These are phyloP conservation scores for Ceratosolen solmsi DNA, from an alignment of 1,140 invertebrate genomes.

Conservation along the genomic window DNA sequence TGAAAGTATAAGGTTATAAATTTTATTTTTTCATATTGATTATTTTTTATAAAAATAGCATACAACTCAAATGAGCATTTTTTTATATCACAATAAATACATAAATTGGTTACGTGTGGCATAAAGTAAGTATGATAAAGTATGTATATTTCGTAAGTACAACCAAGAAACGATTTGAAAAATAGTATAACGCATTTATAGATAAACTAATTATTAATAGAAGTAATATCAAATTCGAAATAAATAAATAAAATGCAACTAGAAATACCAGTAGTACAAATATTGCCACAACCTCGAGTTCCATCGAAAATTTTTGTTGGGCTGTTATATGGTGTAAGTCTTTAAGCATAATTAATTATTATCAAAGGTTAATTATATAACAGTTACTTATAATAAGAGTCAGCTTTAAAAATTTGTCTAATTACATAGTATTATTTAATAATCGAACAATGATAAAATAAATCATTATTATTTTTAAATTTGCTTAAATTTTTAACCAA, in stretches of 20 bases:
- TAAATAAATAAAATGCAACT: background rate
- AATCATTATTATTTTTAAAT: constrained; percentile 6
- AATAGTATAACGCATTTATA: background rate
- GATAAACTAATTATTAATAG: background rate
- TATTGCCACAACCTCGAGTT: background rate
- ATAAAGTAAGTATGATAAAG: background rate
- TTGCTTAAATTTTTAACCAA: background rate
- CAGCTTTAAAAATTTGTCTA: background rate
- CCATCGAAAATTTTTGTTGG: background rate
- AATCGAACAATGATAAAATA: too few relatives aligned
- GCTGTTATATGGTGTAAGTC: constrained; percentile 13
- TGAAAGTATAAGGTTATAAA: background rate
- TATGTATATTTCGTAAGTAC: background rate
- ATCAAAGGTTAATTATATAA: background rate
- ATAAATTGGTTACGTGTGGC: too few relatives aligned
- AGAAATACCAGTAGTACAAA: background rate
- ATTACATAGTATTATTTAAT: background rate
- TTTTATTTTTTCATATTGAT: background rate
- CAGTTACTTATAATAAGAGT: background rate
- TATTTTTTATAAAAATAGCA: background rate
- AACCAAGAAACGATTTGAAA: background rate
- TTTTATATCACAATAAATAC: background rate
- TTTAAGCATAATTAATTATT: background rate
- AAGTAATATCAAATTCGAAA: background rate
- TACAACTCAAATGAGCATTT: background rate